Evolutionary conservation across 2,888 invertebrate species (phyloP).

Genomic region (Sympetrum striolatum): DNA sequence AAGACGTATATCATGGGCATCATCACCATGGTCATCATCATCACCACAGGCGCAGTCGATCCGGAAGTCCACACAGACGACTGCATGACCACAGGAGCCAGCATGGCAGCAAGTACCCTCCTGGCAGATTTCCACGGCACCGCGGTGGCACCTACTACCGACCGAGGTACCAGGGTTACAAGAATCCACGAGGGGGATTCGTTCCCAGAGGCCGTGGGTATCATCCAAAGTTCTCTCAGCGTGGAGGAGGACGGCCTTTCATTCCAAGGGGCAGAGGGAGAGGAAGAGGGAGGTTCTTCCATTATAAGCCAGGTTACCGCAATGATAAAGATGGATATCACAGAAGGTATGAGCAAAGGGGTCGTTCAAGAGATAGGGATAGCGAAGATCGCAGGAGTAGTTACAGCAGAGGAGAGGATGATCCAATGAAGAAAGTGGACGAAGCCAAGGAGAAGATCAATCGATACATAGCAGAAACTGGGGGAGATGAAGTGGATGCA

Average conservation of each 20-base stretch:
- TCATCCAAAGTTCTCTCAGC: conserved; percentile 12
- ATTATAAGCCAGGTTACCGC: conserved; percentile 63
- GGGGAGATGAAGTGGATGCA: conserved; percentile 52
- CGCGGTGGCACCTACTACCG: conserved; percentile 78
- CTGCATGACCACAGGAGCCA: conserved; percentile 54
- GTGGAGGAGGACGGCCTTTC: conserved; percentile 53
- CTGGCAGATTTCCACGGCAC: conserved; percentile 64
- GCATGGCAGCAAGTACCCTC: conserved; percentile 50
- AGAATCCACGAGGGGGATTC: conserved; percentile 61
- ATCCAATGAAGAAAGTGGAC: conserved; percentile 63
- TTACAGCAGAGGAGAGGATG: conserved; percentile 58
- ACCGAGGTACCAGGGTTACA: conserved; percentile 75
- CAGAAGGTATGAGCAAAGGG: conserved; percentile 36
- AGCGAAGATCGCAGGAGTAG: conserved; percentile 62
- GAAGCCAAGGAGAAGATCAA: conserved; percentile 67
- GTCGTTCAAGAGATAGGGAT: conserved; percentile 55
- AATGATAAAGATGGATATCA: conserved; percentile 56
- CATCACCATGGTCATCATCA: conserved; percentile 62
- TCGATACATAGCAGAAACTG: conserved; percentile 63
- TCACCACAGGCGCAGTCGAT: conserved; percentile 61
- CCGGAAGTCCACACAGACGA: conserved; percentile 58
- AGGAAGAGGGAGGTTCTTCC: conserved; percentile 58
- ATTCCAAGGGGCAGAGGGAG: conserved; percentile 56
- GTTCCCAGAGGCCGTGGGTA: conserved; percentile 47
- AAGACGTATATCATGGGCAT: conserved; percentile 52